These are phyloP conservation scores for Sinosuthora webbiana DNA, from an alignment of 2,113 vertebrate species.

Conservation along the genomic window DNA sequence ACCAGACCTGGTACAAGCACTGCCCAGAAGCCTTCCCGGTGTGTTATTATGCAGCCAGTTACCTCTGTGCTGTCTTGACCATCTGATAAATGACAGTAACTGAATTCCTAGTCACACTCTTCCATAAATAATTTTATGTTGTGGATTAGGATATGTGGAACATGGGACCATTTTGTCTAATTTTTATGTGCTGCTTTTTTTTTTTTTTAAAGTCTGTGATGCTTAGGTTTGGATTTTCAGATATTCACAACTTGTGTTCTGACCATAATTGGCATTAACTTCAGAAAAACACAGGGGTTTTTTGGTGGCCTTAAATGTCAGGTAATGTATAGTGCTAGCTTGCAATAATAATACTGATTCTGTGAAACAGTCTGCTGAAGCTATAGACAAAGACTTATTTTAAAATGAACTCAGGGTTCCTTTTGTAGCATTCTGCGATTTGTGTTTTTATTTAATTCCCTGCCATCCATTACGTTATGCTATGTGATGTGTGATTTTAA, in stretches of 20 bases:
- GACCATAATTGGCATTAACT: background rate
- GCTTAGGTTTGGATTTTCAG: background rate
- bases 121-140: conserved; percentile 27
- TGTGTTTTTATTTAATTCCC: background rate
- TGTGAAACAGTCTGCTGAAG: background rate
- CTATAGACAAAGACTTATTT: background rate
- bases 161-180: background rate
- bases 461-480: background rate
- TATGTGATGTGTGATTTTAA: background rate
- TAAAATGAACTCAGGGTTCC: background rate
- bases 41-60: background rate
- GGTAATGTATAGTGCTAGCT: background rate
- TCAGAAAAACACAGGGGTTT: background rate
- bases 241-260: background rate
- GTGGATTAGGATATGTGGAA: conserved; percentile 18
- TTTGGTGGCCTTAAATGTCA: background rate
- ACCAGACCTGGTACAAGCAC: background rate
- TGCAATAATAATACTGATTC: background rate
- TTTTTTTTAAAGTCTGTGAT: background rate
- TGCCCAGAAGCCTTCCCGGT: background rate
- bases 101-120: conserved; percentile 35
- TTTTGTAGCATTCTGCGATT: background rate
- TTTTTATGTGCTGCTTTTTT: background rate
- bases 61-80: background rate
- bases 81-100: conserved; percentile 21